Evolutionary conservation across 2,113 vertebrate genomes (phyloP).

Genomic region (Zingel zingel): DNA sequence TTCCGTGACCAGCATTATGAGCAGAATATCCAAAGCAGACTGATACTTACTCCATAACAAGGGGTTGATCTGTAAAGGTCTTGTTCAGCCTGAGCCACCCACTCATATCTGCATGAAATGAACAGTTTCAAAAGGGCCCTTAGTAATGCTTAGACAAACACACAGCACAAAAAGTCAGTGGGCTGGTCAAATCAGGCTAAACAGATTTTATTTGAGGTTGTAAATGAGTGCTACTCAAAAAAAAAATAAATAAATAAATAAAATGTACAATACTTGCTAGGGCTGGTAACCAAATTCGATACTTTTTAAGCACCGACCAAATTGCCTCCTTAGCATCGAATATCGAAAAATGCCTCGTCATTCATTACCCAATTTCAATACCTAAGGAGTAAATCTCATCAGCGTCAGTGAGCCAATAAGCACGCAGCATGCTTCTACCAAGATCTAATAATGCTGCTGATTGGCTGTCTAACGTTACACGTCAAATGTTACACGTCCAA

Average conservation of each 20-base stretch:
- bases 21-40: background rate
- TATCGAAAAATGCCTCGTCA: no score
- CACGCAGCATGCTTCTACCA: no score
- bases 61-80: conserved; percentile 93
- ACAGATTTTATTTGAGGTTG: background rate
- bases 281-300: no score
- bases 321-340: no score
- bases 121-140: background rate
- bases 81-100: conserved; percentile 85
- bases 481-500: no score
- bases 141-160: background rate
- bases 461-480: no score
- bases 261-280: background rate
- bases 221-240: background rate
- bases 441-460: no score
- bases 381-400: no score
- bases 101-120: conserved; percentile 83
- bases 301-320: no score
- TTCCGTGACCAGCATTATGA: background rate
- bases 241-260: no score
- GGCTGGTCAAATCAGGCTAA: background rate
- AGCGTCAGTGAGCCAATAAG: no score
- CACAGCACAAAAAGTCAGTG: background rate
- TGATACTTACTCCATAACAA: conserved; percentile 97
- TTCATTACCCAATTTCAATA: no score